Evolutionary conservation across 37 sponge, comb jelly and placozoan genomes (phyloP).

Genomic region (Cliona cf. orientalis): DNA sequence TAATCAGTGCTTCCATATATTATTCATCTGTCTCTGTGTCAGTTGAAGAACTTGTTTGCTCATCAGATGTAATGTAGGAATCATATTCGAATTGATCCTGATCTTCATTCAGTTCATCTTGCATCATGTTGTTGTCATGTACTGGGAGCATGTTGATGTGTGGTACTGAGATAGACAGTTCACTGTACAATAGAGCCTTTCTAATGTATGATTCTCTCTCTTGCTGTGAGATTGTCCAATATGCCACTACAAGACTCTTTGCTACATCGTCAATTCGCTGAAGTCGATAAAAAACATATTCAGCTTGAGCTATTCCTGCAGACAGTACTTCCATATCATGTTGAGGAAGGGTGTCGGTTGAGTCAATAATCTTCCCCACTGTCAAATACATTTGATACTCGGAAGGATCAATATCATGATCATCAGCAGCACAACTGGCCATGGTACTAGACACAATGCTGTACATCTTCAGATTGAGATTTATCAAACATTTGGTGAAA

Average conservation of each 20-base stretch:
- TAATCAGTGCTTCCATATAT: background rate
- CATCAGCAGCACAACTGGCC: background rate
- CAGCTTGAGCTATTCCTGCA: background rate
- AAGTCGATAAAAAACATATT: background rate
- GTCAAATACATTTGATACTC: background rate
- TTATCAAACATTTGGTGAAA: background rate
- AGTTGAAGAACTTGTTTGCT: background rate
- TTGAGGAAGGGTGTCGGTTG: background rate
- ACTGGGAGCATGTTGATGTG: background rate
- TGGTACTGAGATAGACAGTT: background rate
- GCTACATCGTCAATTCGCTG: background rate
- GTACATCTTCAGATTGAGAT: background rate
- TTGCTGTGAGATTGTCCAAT: background rate
- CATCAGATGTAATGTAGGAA: background rate
- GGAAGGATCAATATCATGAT: background rate
- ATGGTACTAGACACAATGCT: background rate
- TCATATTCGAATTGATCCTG: too few relatives aligned
- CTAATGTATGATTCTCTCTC: background rate
- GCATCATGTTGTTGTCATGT: background rate
- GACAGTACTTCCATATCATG: background rate
- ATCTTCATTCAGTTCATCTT: background rate
- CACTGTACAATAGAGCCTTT: background rate
- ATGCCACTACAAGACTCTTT: background rate
- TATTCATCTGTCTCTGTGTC: background rate
- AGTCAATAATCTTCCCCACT: background rate